These are phyloP conservation scores for Nerophis lumbriciformis DNA, from an alignment of 2,113 vertebrate genomes.

Conservation along the genomic window DNA sequence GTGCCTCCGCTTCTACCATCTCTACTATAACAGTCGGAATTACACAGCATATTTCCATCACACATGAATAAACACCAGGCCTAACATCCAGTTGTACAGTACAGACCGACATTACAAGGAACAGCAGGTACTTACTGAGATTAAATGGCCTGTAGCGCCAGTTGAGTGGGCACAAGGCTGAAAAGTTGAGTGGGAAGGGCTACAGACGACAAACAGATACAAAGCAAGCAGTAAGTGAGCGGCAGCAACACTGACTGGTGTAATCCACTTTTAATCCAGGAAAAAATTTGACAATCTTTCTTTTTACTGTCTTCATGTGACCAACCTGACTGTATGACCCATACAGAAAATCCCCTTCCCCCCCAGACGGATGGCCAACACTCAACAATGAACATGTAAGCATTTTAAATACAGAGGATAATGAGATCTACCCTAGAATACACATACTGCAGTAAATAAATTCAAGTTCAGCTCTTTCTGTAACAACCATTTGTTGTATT, in stretches of 20 bases:
- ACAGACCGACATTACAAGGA: conserved; percentile 59
- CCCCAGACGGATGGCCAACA: neutral
- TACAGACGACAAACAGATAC: conserved; percentile 91
- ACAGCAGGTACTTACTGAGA: conserved; percentile 91
- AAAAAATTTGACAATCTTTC: neutral
- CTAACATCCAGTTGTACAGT: conserved; percentile 20
- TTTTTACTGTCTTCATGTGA: neutral
- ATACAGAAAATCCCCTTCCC: no score
- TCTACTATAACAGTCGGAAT: neutral
- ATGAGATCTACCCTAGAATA: neutral
- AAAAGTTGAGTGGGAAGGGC: conserved; percentile 82
- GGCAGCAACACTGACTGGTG: neutral
- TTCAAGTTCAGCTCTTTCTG: neutral
- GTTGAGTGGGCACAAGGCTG: conserved; percentile 79
- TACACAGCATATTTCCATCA: neutral
- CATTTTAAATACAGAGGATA: neutral
- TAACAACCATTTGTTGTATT: neutral
- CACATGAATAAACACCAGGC: conserved; percentile 1
- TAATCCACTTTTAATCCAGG: neutral
- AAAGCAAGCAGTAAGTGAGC: conserved; percentile 50
- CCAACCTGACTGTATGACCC: neutral
- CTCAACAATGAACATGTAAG: neutral
- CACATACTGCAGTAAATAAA: conserved; percentile 3
- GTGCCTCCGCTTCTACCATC: neutral
- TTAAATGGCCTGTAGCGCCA: conserved; percentile 96